phyloP scores from a whole-genome alignment of 2,113 vertebrate genomes.

The Ceyx cyanopectus region DNA sequence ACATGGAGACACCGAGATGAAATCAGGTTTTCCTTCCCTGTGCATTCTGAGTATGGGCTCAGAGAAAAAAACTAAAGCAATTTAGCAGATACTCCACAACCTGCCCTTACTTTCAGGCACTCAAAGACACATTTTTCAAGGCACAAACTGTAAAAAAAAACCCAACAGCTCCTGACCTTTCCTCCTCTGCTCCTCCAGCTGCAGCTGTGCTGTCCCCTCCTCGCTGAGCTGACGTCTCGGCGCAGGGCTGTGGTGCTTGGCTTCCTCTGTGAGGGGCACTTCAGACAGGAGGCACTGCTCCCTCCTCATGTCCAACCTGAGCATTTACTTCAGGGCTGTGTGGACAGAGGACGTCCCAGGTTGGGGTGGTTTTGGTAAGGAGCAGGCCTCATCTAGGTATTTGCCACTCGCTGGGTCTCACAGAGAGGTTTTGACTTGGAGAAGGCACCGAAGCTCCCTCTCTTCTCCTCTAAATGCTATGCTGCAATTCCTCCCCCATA shows the following conservation, averaged over 20 bases:
- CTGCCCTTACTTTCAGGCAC: background rate
- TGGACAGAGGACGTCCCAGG: background rate
- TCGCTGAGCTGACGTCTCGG: rapidly evolving
- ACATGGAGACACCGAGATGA: background rate
- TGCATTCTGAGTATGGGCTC: background rate
- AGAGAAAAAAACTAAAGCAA: background rate
- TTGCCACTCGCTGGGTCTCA: background rate
- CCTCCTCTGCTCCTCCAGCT: background rate
- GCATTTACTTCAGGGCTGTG: background rate
- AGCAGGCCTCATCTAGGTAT: rapidly evolving
- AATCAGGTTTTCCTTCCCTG: background rate
- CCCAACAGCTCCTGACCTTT: background rate
- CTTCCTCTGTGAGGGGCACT: background rate
- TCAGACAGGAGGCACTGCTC: background rate
- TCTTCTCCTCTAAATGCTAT: background rate
- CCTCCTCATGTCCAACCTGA: background rate
- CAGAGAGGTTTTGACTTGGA: background rate
- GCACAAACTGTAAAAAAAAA: background rate
- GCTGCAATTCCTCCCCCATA: background rate
- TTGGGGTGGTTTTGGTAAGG: background rate
- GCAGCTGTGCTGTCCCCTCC: background rate
- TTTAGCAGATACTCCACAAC: background rate
- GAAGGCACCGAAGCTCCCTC: background rate
- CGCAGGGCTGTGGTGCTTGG: background rate
- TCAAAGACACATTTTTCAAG: background rate